phyloP scores from a whole-genome alignment of 2,888 invertebrate genomes.

The Parthenolecanium corni region DNA sequence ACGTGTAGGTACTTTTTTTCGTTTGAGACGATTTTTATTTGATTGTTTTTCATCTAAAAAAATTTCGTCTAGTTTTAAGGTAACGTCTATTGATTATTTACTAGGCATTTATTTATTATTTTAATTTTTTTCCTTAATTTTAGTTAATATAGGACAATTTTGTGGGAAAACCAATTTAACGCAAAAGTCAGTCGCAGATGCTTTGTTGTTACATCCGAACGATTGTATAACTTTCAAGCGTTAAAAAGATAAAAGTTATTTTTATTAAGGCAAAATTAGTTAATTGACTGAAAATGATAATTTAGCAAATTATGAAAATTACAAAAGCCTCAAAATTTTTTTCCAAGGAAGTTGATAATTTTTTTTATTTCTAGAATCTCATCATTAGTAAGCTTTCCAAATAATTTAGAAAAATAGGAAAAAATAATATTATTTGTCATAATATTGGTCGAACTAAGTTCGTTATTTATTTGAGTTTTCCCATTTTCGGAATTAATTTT shows the following conservation, averaged over 20 bases:
- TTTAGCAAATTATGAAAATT: no score
- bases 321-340: no score
- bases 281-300: no score
- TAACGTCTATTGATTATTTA: conserved; percentile 4
- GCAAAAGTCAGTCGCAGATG: neutral
- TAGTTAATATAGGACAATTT: no score
- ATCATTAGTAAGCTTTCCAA: neutral
- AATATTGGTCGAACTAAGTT: no score
- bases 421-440: no score
- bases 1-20: neutral
- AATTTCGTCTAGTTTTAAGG: neutral
- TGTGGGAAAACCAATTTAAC: no score
- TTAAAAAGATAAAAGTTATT: neutral
- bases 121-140: no score
- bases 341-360: no score
- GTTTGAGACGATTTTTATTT: no score
- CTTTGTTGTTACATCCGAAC: conserved; percentile 5
- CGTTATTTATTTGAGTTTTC: no score
- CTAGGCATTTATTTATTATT: conserved; percentile 19
- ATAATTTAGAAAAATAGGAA: neutral
- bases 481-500: no score
- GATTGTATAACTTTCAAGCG: conserved; percentile 10
- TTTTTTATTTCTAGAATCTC: neutral
- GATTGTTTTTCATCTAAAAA: neutral
- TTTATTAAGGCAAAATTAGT: neutral